Percentiles rank a stretch among this genome's conserved stretches.
Conservation (phyloP, 2,888 invertebrate genomes). For the Physocephala rufipes region DNA sequence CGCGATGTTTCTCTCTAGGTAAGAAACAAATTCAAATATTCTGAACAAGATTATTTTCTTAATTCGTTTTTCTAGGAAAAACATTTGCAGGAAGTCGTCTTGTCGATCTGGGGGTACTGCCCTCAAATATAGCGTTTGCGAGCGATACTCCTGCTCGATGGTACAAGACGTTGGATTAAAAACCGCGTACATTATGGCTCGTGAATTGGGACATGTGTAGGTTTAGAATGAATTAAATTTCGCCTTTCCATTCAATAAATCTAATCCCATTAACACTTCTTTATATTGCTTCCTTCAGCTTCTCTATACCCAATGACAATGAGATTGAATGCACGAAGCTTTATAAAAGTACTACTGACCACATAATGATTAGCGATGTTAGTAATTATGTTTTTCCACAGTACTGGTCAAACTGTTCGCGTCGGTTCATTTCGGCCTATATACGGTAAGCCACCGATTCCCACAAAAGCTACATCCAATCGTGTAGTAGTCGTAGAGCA, state of each 20-base stretch:
- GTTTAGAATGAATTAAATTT: conserved; percentile 50
- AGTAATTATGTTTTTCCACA: conserved; percentile 85
- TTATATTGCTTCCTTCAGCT: conserved; percentile 66
- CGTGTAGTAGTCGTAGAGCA: no score
- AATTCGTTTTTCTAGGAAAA: no score
- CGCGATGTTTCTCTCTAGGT: conserved; percentile 82
- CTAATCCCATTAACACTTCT: no score
- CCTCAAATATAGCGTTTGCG: no score
- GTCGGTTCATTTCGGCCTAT: conserved; percentile 77
- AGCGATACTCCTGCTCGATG: no score
- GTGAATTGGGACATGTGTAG: conserved; percentile 91
- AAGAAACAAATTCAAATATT: conserved; percentile 42
- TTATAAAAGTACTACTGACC: conserved; percentile 66
- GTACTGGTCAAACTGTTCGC: conserved; percentile 88
- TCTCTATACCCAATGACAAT: conserved; percentile 88
- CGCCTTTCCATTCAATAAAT: no score
- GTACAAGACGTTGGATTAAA: conserved; percentile 66
- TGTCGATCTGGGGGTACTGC: no score
- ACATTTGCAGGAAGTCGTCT: no score
- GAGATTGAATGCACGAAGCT: conserved; percentile 72
- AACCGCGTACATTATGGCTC: conserved; percentile 89
- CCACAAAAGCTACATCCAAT: no score
- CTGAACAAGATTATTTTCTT: no score
- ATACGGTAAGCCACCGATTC: no score
- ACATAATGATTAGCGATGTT: conserved; percentile 85